phyloP scores from a whole-genome alignment of 53 echinoderm and acorn worm genomes.

The Holothuria scabra region DNA sequence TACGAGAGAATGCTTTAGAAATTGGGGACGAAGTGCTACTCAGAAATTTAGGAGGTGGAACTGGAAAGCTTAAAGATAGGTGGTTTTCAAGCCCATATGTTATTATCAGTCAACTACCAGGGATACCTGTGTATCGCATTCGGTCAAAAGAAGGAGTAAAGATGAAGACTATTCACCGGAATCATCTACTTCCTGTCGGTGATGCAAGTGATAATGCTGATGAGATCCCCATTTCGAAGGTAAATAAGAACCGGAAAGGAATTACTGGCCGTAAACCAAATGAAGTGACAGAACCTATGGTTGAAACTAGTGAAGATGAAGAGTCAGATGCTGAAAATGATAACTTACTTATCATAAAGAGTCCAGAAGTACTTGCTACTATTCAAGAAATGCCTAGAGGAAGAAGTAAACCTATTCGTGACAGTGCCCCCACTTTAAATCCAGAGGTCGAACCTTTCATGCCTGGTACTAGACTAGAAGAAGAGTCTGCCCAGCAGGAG shows the following conservation, averaged over 20 bases:
- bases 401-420: too few species aligned
- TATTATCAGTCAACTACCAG: constrained; percentile 20
- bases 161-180: constrained; percentile 17
- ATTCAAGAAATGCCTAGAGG: too few species aligned
- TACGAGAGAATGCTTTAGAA: constrained; percentile 26
- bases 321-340: neutral
- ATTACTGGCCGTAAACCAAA: too few species aligned
- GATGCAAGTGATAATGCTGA: neutral
- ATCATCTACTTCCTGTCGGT: neutral
- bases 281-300: neutral
- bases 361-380: neutral
- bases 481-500: too few species aligned
- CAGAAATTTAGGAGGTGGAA: constrained; percentile 37
- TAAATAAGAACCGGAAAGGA: too few species aligned
- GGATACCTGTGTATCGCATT: constrained; percentile 56
- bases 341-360: neutral
- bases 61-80: constrained; percentile 46
- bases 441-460: too few species aligned
- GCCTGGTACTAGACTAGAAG: too few species aligned
- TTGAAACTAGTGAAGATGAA: neutral
- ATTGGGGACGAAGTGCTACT: constrained; percentile 48
- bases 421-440: too few species aligned
- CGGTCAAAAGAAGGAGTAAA: constrained; percentile 47
- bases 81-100: constrained; percentile 43
- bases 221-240: neutral